A percentile compares a stretch with the other conserved stretches of the same genome.
These are phyloP conservation scores for Neomonachus schauinslandi DNA, from an alignment of 2,113 vertebrate genomes.

Conservation along the genomic window DNA sequence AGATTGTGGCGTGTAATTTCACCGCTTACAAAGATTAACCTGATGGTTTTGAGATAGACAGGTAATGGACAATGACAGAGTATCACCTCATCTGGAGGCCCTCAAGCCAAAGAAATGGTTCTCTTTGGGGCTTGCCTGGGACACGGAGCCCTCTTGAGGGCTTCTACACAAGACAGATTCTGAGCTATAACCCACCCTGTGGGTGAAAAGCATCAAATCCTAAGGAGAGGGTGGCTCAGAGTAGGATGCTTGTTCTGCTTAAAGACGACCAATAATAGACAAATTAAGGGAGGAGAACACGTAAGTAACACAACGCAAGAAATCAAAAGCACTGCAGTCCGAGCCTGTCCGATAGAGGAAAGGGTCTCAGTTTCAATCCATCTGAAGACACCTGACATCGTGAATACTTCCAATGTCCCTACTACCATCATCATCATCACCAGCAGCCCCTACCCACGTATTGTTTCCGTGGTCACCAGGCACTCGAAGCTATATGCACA, in stretches of 20 bases:
- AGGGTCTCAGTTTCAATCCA: background rate
- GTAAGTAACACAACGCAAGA: background rate
- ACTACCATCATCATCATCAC: background rate
- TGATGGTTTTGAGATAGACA: background rate
- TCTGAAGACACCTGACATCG: background rate
- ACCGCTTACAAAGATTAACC: background rate
- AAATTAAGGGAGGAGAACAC: background rate
- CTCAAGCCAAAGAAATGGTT: background rate
- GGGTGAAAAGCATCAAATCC: background rate
- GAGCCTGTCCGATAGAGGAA: background rate
- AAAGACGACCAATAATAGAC: background rate
- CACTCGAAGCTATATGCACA: background rate
- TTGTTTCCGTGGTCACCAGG: fast-evolving
- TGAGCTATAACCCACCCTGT: background rate
- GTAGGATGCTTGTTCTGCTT: fast-evolving
- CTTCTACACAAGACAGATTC: background rate
- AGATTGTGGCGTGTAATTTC: background rate
- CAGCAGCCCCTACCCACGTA: background rate
- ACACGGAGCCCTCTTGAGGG: too few species aligned
- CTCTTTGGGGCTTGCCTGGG: background rate
- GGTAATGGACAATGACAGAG: background rate
- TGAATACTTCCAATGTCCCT: too few species aligned
- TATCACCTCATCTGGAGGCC: background rate
- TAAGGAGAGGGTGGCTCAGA: background rate
- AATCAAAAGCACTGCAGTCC: background rate